Evolutionary conservation across 2,888 invertebrate genomes (phyloP), one percentile per base, ranked within the genome.

Genomic region (Coecobrya sp.): DNA sequence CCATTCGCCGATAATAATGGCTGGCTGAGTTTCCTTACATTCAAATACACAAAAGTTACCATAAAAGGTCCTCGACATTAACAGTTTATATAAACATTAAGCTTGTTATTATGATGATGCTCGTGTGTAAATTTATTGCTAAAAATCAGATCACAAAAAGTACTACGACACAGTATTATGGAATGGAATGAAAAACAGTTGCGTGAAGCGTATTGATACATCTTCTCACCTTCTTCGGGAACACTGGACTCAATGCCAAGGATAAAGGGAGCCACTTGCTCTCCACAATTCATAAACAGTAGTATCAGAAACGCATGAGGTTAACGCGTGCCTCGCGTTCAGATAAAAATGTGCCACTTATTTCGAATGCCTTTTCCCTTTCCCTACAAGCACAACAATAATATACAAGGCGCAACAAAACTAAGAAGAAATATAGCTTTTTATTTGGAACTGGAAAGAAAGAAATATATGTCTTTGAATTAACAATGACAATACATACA

Each of bases 221-320:
- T 13, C 3, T 1, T 45, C 11, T 42, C 42, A 19, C 49, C 42
- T 45, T 2, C 22, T 36, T 76, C 76, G 45, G 16, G 45, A 65
- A 65, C 19, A 52, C 16, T n/a, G n/a, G 42, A 42, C 27, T 82
- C 85, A 85, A 85, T 85, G 85, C 68, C 85, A 85, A 85, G 85
- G 85, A 85, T 85, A 45, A 49, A 19, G 3, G 4, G 42, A 11
- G 19, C 1, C 0, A 22, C n/a, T 36, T 7, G 36, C 22, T n/a
- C n/a, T n/a, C n/a, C n/a, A 59, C 19, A 19, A 59, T 19, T 59
- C 7, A 36, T 36, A 10, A 65, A 25, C 25, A 19, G 19, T 11
- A 27, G 27, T 5, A 65, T n/a, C n/a, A n/a, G n/a, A n/a, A n/a
- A 27, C n/a, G 25, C 49, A 68, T 68, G 85, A 68, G 85, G 85